A percentile compares a stretch with the other conserved stretches of the same genome.
These are phyloP conservation scores for Aspidiotus rigidus DNA, from an alignment of 2,888 invertebrate genomes.

Conservation along the genomic window DNA sequence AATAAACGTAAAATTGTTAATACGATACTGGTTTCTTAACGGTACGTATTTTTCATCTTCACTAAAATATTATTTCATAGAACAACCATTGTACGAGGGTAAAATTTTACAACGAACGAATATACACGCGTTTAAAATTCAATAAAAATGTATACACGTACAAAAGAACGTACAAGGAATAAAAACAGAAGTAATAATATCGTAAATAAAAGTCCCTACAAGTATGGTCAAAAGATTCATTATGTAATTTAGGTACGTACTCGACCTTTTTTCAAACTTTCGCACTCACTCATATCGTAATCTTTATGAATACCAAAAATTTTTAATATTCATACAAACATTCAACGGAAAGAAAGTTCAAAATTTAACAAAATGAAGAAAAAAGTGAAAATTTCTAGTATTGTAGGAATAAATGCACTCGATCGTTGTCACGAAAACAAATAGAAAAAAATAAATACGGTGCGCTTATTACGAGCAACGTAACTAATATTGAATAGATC, in stretches of 20 bases:
- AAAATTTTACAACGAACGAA: neutral
- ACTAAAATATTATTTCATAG: conserved; percentile 2
- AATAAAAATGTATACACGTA: neutral
- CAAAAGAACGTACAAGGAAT: neutral
- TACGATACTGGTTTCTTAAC: conserved; percentile 26
- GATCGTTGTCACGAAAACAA: neutral
- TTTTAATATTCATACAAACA: too few relatives aligned
- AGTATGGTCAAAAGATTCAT: too few relatives aligned
- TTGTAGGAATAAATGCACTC: neutral
- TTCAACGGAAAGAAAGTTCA: too few relatives aligned
- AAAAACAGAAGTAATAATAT: neutral
- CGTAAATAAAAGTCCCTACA: neutral
- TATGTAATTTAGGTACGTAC: too few relatives aligned
- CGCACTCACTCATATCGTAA: too few relatives aligned
- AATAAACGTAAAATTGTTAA: conserved; percentile 20
- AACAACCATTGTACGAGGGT: neutral
- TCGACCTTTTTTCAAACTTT: too few relatives aligned
- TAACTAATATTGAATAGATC: too few relatives aligned
- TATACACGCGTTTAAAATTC: neutral
- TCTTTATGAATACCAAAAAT: too few relatives aligned
- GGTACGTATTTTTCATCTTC: conserved; percentile 15
- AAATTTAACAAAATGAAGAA: neutral
- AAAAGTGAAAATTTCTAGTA: neutral
- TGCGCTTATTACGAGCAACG: too few relatives aligned
- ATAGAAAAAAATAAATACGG: neutral